Percentiles rank a stretch among this genome's conserved stretches.
phyloP scores from a whole-genome alignment of 2,888 invertebrate genomes.

The Cephus pygmeus region DNA sequence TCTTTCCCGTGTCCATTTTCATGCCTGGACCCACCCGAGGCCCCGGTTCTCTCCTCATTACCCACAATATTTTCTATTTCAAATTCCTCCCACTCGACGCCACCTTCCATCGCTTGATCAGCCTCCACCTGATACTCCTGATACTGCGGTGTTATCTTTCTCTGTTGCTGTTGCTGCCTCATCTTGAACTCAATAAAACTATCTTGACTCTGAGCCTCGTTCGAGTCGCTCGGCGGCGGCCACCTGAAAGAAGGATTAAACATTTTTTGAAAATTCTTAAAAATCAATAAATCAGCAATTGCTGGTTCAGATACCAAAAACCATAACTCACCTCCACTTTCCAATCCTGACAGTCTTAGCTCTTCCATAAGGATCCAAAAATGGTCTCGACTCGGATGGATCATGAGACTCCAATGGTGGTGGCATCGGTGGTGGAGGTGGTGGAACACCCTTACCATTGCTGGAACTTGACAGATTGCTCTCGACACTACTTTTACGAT shows the following conservation, averaged over 20 bases:
- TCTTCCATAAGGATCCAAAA: conserved; percentile 90
- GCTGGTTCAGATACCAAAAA: not conserved
- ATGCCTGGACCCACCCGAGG: conserved; percentile 44
- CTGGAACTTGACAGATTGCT: conserved; percentile 44
- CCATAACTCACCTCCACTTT: conserved; percentile 77
- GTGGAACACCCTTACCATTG: conserved; percentile 68
- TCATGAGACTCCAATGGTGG: conserved; percentile 85
- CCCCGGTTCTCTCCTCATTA: conserved; percentile 51
- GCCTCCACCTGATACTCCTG: conserved; percentile 67
- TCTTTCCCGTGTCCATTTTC: conserved; percentile 59
- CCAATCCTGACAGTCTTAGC: conserved; percentile 96
- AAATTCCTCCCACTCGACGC: conserved; percentile 88
- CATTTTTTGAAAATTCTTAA: not conserved
- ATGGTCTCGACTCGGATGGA: conserved; percentile 84
- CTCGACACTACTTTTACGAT: conserved; percentile 66
- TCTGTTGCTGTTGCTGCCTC: conserved; percentile 77
- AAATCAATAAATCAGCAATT: not conserved
- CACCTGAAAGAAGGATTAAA: conserved; percentile 67
- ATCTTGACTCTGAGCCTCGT: conserved; percentile 75
- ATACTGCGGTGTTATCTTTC: conserved; percentile 81
- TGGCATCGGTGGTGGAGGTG: conserved; percentile 91
- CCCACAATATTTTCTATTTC: conserved; percentile 73
- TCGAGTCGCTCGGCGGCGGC: conserved; percentile 87
- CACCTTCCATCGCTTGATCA: conserved; percentile 60
- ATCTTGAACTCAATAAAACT: conserved; percentile 90